Evolutionary conservation across 1,140 invertebrate species (phyloP).

Genomic region (Magallana gigas): DNA sequence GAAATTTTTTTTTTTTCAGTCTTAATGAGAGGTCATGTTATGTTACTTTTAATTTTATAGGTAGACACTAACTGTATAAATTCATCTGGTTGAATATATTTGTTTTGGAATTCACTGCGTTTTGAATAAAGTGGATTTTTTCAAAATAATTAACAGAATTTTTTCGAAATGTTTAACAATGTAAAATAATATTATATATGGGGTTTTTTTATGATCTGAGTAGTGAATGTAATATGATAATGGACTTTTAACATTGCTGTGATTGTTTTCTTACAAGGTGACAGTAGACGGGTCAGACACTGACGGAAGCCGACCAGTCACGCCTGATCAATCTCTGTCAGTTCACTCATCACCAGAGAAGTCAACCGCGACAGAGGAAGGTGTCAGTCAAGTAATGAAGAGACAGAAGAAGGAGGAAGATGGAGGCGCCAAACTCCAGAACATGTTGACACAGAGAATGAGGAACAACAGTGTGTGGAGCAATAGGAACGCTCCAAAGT

Average conservation of each 20-base stretch:
- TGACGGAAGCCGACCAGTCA: not conserved
- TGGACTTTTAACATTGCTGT: not conserved
- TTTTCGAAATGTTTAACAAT: too few species aligned
- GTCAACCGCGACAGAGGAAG: not conserved
- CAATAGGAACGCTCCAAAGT: slow-evolving; percentile 3
- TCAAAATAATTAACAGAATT: too few species aligned
- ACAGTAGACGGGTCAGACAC: not conserved
- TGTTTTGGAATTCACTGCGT: too few species aligned
- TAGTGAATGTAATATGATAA: too few species aligned
- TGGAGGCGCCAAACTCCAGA: not conserved
- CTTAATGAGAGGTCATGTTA: too few species aligned
- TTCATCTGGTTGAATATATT: too few species aligned
- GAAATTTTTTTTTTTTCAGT: too few species aligned
- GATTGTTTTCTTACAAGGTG: not conserved
- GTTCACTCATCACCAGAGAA: slow-evolving; percentile 1
- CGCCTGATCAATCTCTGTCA: not conserved
- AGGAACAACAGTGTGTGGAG: slow-evolving; percentile 41
- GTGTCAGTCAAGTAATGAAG: not conserved
- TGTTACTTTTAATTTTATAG: too few species aligned
- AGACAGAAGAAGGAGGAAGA: slow-evolving; percentile 8
- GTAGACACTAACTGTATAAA: too few species aligned
- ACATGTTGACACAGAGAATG: slow-evolving; percentile 13
- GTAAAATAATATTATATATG: too few species aligned
- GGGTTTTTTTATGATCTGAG: too few species aligned
- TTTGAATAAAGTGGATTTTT: too few species aligned